Evolutionary conservation across 1,140 invertebrate species (phyloP).

Genomic region (Lasioglossum baleicum): DNA sequence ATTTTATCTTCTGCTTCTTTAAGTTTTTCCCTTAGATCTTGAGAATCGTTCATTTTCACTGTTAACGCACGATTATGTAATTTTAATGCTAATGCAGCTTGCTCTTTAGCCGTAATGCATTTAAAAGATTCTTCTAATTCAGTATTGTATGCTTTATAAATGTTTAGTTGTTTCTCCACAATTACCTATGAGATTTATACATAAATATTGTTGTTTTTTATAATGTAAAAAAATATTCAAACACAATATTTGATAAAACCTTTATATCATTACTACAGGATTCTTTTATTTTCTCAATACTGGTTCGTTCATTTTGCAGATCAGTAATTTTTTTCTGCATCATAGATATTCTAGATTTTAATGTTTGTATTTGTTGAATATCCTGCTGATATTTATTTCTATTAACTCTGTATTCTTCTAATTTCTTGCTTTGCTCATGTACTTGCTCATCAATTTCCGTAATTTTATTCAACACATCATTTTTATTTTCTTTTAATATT

Average conservation of each 20-base stretch:
- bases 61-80: constrained; percentile 59
- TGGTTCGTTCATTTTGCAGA: constrained; percentile 64
- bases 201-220: no score
- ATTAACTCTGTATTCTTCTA: constrained; percentile 68
- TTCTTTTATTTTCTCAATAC: constrained; percentile 68
- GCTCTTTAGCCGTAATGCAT: constrained; percentile 48
- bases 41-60: constrained; percentile 55
- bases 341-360: constrained; percentile 69
- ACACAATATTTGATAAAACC: constrained; percentile 49
- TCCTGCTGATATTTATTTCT: constrained; percentile 65
- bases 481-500: constrained; percentile 59
- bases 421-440: constrained; percentile 53
- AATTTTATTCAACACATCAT: constrained; percentile 54
- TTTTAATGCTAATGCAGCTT: constrained; percentile 64
- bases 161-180: constrained; percentile 56
- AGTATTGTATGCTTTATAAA: constrained; percentile 63
- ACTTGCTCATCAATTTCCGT: constrained; percentile 69
- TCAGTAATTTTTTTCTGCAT: constrained; percentile 53
- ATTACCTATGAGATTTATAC: constrained; percentile 39
- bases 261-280: constrained; percentile 61
- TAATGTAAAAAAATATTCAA: not conserved
- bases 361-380: constrained; percentile 60
- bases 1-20: constrained; percentile 65
- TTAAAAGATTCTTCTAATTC: constrained; percentile 64
- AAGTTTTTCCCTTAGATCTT: constrained; percentile 60